Conservation (phyloP, 2,888 invertebrate genomes). For the Hypsopygia costalis region DNA sequence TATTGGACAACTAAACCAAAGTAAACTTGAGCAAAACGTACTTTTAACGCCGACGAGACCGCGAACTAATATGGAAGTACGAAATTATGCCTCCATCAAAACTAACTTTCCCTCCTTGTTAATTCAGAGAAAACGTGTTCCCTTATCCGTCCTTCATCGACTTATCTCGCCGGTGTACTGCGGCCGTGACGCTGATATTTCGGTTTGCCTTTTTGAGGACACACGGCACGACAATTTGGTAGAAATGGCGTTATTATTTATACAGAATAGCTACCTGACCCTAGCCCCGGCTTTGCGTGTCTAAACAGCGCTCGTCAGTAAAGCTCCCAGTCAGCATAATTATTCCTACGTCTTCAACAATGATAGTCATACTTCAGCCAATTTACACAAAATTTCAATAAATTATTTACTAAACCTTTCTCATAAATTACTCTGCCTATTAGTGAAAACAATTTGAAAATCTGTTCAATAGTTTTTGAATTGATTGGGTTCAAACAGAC, state of each 20-base stretch:
- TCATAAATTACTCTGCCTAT: too few relatives aligned
- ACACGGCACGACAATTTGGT: background rate
- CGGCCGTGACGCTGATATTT: conserved; percentile 9
- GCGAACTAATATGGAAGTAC: conserved; percentile 12
- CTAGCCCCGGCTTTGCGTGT: too few relatives aligned
- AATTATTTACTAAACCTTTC: too few relatives aligned
- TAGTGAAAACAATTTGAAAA: too few relatives aligned
- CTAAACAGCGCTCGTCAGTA: background rate
- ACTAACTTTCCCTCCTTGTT: conserved; percentile 12
- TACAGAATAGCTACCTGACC: conserved; percentile 4
- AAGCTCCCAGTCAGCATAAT: too few relatives aligned
- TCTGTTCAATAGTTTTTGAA: too few relatives aligned
- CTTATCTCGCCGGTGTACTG: conserved; percentile 13
- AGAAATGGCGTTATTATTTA: background rate
- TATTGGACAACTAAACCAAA: too few relatives aligned
- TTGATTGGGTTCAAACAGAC: too few relatives aligned
- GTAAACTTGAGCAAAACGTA: too few relatives aligned
- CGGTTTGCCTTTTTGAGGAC: background rate
- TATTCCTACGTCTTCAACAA: too few relatives aligned
- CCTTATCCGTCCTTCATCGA: conserved; percentile 12
- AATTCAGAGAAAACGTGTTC: conserved; percentile 18
- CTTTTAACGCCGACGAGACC: conserved; percentile 2
- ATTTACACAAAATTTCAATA: too few relatives aligned
- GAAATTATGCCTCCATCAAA: conserved; percentile 9
- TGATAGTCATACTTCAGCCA: too few relatives aligned